phyloP scores from a whole-genome alignment of 2,797 vertebrate genomes.

The Anguilla megastoma region DNA sequence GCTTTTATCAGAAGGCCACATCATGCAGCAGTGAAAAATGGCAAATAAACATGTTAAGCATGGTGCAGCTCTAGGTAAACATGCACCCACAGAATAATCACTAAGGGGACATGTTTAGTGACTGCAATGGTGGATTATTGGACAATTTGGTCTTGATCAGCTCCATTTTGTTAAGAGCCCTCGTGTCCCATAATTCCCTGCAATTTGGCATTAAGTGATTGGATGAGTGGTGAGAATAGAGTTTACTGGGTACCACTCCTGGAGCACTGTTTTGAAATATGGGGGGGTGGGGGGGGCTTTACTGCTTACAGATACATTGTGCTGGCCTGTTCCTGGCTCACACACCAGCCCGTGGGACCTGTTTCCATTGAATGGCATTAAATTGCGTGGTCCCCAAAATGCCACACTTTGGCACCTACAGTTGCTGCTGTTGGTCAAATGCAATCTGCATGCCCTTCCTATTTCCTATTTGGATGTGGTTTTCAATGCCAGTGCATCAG shows the following conservation, averaged over 20 bases:
- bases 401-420: not conserved
- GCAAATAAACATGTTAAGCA: not conserved
- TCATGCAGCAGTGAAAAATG: not conserved
- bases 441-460: not conserved
- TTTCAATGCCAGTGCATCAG: constrained; percentile 18
- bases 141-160: constrained; percentile 12
- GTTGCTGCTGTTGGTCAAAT: not conserved
- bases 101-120: not conserved
- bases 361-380: constrained; percentile 24
- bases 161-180: not conserved
- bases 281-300: constrained; percentile 15
- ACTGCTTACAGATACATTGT: constrained; percentile 34
- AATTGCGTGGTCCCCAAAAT: not conserved
- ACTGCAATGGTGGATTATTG: not conserved
- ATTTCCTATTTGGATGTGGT: not conserved
- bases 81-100: not conserved
- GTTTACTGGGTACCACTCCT: not conserved
- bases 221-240: not conserved
- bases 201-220: not conserved
- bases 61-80: not conserved
- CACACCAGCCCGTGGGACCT: constrained; percentile 19
- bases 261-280: constrained; percentile 26
- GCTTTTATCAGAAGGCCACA: not conserved
- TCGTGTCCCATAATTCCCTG: constrained; percentile 18
- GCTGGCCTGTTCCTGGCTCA: not conserved